Conservation (phyloP, 92 coral and sea anemone genomes). For the Ricordea florida region DNA sequence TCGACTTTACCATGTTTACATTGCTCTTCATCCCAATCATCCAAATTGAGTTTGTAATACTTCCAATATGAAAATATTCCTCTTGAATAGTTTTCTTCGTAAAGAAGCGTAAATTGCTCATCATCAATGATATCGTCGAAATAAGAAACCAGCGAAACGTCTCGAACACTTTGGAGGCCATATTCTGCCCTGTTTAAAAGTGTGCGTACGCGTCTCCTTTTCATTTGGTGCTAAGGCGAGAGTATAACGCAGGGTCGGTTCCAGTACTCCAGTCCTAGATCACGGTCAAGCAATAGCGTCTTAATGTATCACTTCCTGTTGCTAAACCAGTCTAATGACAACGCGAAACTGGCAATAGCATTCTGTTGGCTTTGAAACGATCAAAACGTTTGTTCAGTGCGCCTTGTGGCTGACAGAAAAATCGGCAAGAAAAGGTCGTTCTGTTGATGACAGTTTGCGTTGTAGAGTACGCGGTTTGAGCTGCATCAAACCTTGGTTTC, state of each 20-base stretch:
- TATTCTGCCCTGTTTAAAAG: background rate
- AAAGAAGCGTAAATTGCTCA: conserved; percentile 49
- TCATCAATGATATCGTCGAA: conserved; percentile 32
- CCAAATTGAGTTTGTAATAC: conserved; percentile 19
- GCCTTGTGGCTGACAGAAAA: too few relatives aligned
- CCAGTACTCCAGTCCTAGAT: conserved; percentile 34
- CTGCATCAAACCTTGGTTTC: too few relatives aligned
- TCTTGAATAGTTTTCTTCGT: conserved; percentile 32
- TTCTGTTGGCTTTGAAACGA: too few relatives aligned
- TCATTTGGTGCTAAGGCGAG: conserved; percentile 26
- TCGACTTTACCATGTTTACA: conserved; percentile 45
- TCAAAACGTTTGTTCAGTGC: too few relatives aligned
- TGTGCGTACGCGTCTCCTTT: conserved; percentile 12
- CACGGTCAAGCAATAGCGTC: conserved; percentile 5
- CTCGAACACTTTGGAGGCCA: conserved; percentile 61
- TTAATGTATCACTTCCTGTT: conserved; percentile 15
- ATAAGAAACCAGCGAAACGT: conserved; percentile 40
- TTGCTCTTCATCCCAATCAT: conserved; percentile 49
- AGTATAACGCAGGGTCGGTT: conserved; percentile 6
- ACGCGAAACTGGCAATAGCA: too few relatives aligned
- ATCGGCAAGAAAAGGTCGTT: too few relatives aligned
- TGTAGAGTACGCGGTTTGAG: too few relatives aligned
- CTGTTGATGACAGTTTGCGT: too few relatives aligned
- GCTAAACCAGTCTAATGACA: conserved; percentile 21
- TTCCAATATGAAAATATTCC: conserved; percentile 36